Percentiles rank a stretch among this genome's conserved stretches.
Conservation (phyloP, 2,888 invertebrate genomes). For the Peribatodes rhomboidaria region DNA sequence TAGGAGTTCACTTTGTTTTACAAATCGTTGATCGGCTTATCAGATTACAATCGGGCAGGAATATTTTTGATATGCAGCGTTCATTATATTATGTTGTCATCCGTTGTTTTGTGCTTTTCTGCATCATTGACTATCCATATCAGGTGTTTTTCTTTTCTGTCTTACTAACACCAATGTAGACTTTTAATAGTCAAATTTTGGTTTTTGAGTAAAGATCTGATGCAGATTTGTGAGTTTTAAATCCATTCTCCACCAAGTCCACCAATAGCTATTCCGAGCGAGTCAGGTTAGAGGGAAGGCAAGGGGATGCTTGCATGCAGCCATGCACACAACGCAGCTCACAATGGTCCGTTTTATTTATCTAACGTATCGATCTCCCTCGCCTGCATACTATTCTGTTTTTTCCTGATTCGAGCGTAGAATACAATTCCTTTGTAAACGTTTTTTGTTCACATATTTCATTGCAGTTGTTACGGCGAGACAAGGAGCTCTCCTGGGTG, state of each 20-base stretch:
- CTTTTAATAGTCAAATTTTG: background rate
- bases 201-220: background rate
- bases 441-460: constrained; percentile 80
- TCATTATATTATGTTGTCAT: background rate
- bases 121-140: background rate
- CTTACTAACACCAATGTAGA: background rate
- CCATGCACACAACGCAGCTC: constrained; percentile 52
- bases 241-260: no score
- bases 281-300: background rate
- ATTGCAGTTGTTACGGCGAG: constrained; percentile 67
- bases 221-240: constrained; percentile 1
- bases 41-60: constrained; percentile 52
- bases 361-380: constrained; percentile 78
- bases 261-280: constrained; percentile 7
- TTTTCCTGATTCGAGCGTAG: constrained; percentile 65
- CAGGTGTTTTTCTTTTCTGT: background rate
- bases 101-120: background rate
- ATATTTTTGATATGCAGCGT: constrained; percentile 39
- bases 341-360: constrained; percentile 77
- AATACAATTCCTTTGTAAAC: constrained; percentile 75
- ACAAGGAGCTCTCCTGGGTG: constrained; percentile 68
- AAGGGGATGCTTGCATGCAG: constrained; percentile 31
- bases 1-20: constrained; percentile 72
- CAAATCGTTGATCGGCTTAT: constrained; percentile 73
- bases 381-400: constrained; percentile 62